Conservation (phyloP, 2,797 vertebrate genomes). For the Eptatretus atami region DNA sequence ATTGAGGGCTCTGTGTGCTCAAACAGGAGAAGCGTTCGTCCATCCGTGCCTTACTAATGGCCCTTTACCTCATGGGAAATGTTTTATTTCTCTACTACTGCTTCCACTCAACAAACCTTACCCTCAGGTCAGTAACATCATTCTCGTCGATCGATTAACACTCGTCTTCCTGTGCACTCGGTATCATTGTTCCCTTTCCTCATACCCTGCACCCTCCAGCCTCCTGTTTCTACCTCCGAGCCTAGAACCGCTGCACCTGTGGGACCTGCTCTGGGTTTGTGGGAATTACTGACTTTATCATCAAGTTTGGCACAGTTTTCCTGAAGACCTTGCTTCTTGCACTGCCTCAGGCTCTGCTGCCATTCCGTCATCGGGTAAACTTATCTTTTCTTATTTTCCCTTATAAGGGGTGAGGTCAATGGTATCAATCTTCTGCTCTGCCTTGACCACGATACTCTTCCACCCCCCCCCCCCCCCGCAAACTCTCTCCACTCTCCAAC, state of each 20-base stretch:
- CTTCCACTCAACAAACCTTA: constrained; percentile 55
- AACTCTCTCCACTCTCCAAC: too few species aligned
- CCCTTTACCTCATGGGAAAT: constrained; percentile 51
- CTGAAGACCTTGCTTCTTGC: constrained; percentile 61
- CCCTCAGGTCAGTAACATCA: constrained; percentile 35
- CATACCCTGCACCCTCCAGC: constrained; percentile 17
- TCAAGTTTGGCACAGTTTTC: constrained; percentile 64
- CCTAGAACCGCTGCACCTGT: constrained; percentile 59
- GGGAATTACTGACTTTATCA: constrained; percentile 70
- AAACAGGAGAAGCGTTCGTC: constrained; percentile 61
- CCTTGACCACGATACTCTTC: too few species aligned
- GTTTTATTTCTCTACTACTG: constrained; percentile 56
- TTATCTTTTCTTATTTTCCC: too few species aligned
- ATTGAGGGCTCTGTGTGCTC: background rate
- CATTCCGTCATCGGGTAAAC: constrained; percentile 68
- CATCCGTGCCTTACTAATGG: constrained; percentile 49
- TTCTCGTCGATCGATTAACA: background rate
- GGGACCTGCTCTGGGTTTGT: constrained; percentile 75
- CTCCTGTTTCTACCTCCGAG: constrained; percentile 68
- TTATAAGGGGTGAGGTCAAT: too few species aligned
- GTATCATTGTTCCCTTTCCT: background rate
- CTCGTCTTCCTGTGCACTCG: background rate
- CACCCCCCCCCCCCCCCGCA: too few species aligned
- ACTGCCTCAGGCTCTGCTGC: constrained; percentile 55
- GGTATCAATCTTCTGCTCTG: too few species aligned